A percentile compares a stretch with the other conserved stretches of the same genome.
Conservation (phyloP, 2,888 invertebrate species). For the Parascotia fuliginaria region DNA sequence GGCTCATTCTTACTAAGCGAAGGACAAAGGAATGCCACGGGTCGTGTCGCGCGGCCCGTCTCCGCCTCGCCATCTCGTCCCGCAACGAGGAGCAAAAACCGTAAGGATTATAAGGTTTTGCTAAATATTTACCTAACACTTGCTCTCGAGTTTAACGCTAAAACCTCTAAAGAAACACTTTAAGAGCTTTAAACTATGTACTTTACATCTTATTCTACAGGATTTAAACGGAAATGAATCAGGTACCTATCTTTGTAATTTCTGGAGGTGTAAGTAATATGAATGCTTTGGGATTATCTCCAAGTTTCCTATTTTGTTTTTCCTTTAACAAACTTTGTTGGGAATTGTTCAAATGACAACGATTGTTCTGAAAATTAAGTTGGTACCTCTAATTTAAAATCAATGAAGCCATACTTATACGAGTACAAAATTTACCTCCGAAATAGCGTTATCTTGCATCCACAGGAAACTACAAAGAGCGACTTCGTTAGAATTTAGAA, state of each 20-base stretch:
- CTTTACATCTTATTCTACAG: constrained; percentile 15
- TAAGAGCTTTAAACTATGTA: constrained; percentile 31
- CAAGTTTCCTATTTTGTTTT: constrained; percentile 27
- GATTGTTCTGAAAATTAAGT: constrained; percentile 31
- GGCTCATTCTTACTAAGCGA: constrained; percentile 56
- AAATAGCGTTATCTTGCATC: constrained; percentile 57
- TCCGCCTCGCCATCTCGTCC: constrained; percentile 26
- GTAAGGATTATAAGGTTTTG: constrained; percentile 69
- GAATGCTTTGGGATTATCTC: constrained; percentile 28
- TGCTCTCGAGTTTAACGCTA: constrained; percentile 46
- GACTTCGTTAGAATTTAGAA: constrained; percentile 58
- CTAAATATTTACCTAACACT: constrained; percentile 77
- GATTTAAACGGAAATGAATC: constrained; percentile 32
- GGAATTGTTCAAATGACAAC: constrained; percentile 25
- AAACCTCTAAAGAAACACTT: constrained; percentile 48
- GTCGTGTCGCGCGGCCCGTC: constrained; percentile 21
- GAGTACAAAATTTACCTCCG: constrained; percentile 48
- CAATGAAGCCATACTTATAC: constrained; percentile 49
- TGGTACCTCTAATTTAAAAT: constrained; percentile 46
- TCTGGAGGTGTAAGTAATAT: constrained; percentile 26
- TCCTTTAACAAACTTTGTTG: constrained; percentile 23
- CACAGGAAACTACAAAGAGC: constrained; percentile 52
- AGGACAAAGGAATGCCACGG: constrained; percentile 63
- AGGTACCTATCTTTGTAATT: constrained; percentile 24
- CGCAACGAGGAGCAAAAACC: constrained; percentile 61